Percentiles rank a stretch among this genome's conserved stretches.
Evolutionary conservation across 2,888 invertebrate species (phyloP).

Genomic region (Agrochola litura): DNA sequence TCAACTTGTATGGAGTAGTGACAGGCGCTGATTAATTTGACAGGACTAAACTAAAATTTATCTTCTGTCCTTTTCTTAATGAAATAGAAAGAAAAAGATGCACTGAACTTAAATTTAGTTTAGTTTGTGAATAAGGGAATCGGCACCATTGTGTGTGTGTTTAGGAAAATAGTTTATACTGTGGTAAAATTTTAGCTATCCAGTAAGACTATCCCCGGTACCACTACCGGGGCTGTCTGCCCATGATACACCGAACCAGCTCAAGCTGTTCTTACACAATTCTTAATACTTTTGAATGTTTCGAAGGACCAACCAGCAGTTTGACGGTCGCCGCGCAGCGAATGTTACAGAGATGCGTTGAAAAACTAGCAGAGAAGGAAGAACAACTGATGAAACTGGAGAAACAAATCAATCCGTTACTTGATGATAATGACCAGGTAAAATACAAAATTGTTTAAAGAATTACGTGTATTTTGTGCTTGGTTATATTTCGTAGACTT

Average conservation of each 20-base stretch:
- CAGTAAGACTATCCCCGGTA: background rate
- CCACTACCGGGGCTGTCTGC: background rate
- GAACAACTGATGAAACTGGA: conserved; percentile 98
- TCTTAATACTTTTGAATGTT: conserved; percentile 39
- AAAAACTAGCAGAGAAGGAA: conserved; percentile 97
- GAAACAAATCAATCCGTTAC: conserved; percentile 99
- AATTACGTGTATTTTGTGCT: background rate
- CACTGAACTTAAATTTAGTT: too few relatives aligned
- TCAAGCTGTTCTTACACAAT: background rate
- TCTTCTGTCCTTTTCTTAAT: too few relatives aligned
- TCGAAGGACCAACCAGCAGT: conserved; percentile 93
- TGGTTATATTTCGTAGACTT: background rate
- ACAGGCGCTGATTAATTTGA: too few relatives aligned
- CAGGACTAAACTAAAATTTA: too few relatives aligned
- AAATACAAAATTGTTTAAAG: background rate
- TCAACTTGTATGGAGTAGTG: too few relatives aligned
- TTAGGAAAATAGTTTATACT: background rate
- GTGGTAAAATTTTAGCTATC: background rate
- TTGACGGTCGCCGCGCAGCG: conserved; percentile 96
- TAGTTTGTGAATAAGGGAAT: too few relatives aligned
- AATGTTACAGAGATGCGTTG: conserved; percentile 97
- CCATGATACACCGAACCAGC: background rate
- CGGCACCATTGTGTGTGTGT: too few relatives aligned
- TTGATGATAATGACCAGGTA: conserved; percentile 98
- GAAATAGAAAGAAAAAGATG: too few relatives aligned